phyloP scores from a whole-genome alignment of 35 echinoderm and acorn worm genomes.

The Heliocidaris erythrogramma region DNA sequence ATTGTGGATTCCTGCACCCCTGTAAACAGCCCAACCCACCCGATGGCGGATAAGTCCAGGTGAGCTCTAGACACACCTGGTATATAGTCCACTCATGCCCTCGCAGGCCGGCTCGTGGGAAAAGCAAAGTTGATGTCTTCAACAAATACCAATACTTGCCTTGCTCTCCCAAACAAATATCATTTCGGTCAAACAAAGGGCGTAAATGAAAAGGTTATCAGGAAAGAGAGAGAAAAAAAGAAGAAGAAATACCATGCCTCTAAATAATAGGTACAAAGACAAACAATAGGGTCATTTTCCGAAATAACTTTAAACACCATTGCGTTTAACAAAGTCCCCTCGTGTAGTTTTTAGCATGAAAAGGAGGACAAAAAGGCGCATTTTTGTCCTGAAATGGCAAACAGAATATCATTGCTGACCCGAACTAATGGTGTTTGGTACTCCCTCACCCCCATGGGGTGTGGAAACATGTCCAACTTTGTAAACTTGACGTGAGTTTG shows the following conservation, averaged over 20 bases:
- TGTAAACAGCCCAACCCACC: no score
- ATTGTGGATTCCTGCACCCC: no score
- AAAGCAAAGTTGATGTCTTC: not conserved
- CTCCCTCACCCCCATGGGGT: not conserved
- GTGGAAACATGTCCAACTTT: not conserved
- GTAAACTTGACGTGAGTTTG: not conserved
- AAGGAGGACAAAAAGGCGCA: not conserved
- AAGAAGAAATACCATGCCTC: not conserved
- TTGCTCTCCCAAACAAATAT: constrained; percentile 11
- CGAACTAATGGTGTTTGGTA: constrained; percentile 4
- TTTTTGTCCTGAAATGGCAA: not conserved
- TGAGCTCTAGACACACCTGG: not conserved
- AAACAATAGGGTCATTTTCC: constrained; percentile 1
- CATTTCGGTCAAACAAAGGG: not conserved
- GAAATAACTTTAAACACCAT: not conserved
- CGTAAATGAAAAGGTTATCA: constrained; percentile 17
- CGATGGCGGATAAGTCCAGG: not conserved
- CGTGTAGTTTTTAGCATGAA: not conserved
- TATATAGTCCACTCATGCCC: not conserved
- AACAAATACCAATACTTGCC: constrained; percentile 12
- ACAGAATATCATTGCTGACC: not conserved
- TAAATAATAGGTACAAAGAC: not conserved
- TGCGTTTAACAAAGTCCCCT: not conserved
- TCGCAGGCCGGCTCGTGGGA: not conserved
- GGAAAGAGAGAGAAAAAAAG: not conserved